Evolutionary conservation across 2,113 vertebrate genomes (phyloP).

Genomic region (Galemys pyrenaicus): DNA sequence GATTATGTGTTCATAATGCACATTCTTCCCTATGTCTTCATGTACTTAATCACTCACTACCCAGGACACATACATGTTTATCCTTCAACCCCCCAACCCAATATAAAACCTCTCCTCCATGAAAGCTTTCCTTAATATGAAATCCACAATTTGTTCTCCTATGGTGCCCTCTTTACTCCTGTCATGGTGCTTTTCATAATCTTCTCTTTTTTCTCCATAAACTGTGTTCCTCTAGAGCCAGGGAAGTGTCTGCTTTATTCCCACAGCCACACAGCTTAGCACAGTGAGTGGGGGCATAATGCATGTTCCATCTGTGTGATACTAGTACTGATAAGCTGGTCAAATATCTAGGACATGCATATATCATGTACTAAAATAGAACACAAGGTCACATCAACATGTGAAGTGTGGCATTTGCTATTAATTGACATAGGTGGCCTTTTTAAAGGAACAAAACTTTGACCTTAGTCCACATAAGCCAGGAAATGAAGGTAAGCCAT

Average conservation of each 20-base stretch:
- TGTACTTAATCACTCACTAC: not conserved
- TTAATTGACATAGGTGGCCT: not conserved
- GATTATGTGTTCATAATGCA: not conserved
- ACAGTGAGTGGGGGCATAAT: not conserved
- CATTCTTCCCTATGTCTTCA: not conserved
- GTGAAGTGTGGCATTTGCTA: not conserved
- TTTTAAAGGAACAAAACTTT: slow-evolving; percentile 33
- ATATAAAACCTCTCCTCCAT: not conserved
- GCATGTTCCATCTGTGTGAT: not conserved
- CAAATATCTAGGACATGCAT: not conserved
- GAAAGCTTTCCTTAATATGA: not conserved
- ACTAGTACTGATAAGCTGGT: not conserved
- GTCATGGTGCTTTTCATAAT: not conserved
- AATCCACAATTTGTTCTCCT: not conserved
- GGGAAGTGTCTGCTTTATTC: not conserved
- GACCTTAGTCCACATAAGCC: not conserved
- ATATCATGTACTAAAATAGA: not conserved
- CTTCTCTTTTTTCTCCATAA: not conserved
- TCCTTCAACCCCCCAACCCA: not conserved
- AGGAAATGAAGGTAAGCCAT: not conserved
- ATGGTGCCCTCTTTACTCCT: not conserved
- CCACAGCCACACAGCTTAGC: not conserved
- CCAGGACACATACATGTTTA: not conserved
- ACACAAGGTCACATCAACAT: not conserved
- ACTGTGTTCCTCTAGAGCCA: not conserved